phyloP scores from a whole-genome alignment of 2,113 vertebrate genomes.

The Hypomesus transpacificus region DNA sequence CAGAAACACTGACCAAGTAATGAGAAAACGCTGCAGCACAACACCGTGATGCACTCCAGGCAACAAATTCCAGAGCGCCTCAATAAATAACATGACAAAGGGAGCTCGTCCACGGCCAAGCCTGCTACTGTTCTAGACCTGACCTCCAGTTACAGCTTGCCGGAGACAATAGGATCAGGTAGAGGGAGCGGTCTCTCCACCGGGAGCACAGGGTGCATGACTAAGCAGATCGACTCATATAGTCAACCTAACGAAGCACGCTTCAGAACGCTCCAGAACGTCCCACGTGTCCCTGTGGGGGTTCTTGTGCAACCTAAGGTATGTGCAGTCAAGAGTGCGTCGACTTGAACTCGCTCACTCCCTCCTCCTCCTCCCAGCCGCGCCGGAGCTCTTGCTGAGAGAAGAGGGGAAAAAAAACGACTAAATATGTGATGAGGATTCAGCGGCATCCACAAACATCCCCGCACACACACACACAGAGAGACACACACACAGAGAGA shows the following conservation, averaged over 20 bases:
- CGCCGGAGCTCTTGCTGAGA: conserved; percentile 32
- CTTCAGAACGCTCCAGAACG: no score
- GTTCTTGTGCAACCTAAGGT: not conserved
- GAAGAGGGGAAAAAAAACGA: conserved; percentile 54
- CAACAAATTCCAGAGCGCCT: conserved; percentile 52
- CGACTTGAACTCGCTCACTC: conserved; percentile 45
- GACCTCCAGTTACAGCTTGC: not conserved
- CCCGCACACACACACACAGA: not conserved
- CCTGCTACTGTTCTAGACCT: not conserved
- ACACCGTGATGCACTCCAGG: conserved; percentile 39
- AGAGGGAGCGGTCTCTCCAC: no score
- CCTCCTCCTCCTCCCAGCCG: conserved; percentile 11
- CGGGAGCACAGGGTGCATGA: no score
- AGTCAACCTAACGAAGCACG: no score
- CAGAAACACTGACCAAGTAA: no score
- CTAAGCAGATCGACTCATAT: no score
- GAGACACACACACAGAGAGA: not conserved
- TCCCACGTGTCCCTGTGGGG: not conserved
- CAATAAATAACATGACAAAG: conserved; percentile 32
- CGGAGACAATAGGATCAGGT: no score
- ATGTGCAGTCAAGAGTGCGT: conserved; percentile 45
- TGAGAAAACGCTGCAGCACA: conserved; percentile 20
- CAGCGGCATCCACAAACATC: not conserved
- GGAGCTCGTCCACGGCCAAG: conserved; percentile 23
- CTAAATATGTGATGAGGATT: conserved; percentile 32